Evolutionary conservation across 2,797 vertebrate species (phyloP).

Genomic region (Sphenodon punctatus): DNA sequence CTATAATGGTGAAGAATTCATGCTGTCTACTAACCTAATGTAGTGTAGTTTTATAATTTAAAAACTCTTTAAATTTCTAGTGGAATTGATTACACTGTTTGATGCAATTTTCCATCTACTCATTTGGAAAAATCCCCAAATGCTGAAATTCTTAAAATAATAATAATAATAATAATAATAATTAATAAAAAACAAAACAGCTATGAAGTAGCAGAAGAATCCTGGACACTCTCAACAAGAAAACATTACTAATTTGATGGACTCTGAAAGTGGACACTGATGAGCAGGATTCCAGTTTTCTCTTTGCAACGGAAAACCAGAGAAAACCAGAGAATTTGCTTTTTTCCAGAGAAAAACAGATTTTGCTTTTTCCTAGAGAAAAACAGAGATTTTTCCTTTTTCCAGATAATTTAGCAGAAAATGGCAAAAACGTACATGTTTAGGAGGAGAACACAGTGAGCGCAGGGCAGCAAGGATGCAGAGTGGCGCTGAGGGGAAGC

Average conservation of each 20-base stretch:
- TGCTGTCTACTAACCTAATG: not conserved
- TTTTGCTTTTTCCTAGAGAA: too few species aligned
- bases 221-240: not conserved
- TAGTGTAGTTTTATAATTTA: not conserved
- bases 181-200: too few species aligned
- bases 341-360: too few species aligned
- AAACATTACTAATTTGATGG: not conserved
- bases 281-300: too few species aligned
- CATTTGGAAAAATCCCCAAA: not conserved
- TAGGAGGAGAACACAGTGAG: too few species aligned
- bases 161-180: not conserved
- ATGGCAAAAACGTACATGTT: too few species aligned
- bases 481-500: too few species aligned
- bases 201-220: not conserved
- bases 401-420: too few species aligned
- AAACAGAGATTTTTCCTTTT: too few species aligned
- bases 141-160: not conserved
- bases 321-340: too few species aligned
- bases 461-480: too few species aligned
- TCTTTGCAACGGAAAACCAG: too few species aligned
- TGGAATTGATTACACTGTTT: not conserved
- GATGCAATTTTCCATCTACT: not conserved
- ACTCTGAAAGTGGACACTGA: not conserved
- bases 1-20: not conserved
- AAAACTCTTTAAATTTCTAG: not conserved